These are phyloP conservation scores for Irena cyanogastra DNA, from an alignment of 2,113 vertebrate species.

Conservation along the genomic window DNA sequence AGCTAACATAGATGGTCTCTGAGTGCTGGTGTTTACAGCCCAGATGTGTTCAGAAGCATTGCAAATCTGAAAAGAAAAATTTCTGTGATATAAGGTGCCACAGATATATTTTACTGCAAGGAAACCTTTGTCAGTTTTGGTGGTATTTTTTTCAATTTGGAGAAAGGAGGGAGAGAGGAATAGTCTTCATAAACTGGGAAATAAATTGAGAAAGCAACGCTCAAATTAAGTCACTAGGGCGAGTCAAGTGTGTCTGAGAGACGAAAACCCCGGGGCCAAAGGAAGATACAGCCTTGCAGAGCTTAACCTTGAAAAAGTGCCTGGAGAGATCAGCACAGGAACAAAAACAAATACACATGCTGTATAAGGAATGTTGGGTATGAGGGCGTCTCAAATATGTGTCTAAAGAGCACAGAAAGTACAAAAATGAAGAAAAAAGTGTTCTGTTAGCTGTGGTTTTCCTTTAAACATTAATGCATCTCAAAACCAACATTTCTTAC, in stretches of 20 bases:
- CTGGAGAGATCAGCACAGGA: background rate
- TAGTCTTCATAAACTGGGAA: background rate
- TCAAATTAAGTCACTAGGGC: background rate
- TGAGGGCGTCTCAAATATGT: background rate
- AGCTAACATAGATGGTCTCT: background rate
- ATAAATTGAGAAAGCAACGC: background rate
- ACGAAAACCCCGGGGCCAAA: background rate
- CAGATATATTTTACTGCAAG: background rate
- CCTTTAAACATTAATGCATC: slow-evolving; percentile 21
- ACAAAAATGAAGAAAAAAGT: background rate
- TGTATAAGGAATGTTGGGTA: background rate
- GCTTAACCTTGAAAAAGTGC: background rate
- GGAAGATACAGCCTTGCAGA: background rate
- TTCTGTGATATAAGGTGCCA: background rate
- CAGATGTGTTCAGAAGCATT: background rate
- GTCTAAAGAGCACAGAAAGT: background rate
- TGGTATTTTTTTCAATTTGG: background rate
- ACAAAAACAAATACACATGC: background rate
- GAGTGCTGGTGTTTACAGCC: background rate
- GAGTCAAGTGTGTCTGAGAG: background rate
- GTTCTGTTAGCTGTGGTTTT: background rate
- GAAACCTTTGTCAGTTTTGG: background rate
- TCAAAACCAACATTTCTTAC: background rate
- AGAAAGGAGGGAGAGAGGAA: background rate
- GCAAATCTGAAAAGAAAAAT: background rate